Evolutionary conservation across 23 tunicate species (phyloP).

Genomic region (Halocynthia aurantium): DNA sequence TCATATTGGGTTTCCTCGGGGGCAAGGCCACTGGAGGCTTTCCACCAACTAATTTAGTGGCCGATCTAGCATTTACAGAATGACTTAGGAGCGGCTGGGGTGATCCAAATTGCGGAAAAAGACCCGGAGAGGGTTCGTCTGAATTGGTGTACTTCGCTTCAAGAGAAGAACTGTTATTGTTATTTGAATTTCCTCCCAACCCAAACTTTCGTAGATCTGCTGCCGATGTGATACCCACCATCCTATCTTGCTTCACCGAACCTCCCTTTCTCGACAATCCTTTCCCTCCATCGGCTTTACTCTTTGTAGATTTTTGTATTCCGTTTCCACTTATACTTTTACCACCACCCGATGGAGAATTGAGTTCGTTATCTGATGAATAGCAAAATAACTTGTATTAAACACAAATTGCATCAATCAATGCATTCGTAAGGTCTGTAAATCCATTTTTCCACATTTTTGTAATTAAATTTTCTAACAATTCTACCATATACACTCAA

Average conservation of each 20-base stretch:
- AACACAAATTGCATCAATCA: too few species aligned
- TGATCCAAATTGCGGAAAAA: background rate
- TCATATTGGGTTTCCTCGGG: too few species aligned
- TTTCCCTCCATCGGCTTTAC: background rate
- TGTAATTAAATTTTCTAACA: background rate
- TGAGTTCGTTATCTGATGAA: too few species aligned
- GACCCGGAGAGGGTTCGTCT: background rate
- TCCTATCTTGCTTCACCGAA: conserved; percentile 5
- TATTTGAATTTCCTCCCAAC: conserved; percentile 7
- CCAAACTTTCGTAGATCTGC: conserved; percentile 14
- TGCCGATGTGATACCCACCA: conserved; percentile 16
- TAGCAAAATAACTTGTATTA: too few species aligned
- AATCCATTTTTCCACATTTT: too few species aligned
- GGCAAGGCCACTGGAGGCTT: too few species aligned
- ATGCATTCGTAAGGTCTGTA: too few species aligned
- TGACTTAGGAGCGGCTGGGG: conserved; percentile 22
- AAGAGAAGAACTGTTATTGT: conserved; percentile 10
- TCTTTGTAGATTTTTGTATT: background rate
- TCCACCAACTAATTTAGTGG: background rate
- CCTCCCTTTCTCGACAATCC: conserved; percentile 8
- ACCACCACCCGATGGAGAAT: background rate
- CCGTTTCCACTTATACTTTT: background rate
- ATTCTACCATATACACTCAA: too few species aligned
- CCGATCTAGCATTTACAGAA: conserved; percentile 15
- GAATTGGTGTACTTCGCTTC: too few species aligned